phyloP scores from a whole-genome alignment of 2,797 vertebrate species.

The Syndactyla subalaris region DNA sequence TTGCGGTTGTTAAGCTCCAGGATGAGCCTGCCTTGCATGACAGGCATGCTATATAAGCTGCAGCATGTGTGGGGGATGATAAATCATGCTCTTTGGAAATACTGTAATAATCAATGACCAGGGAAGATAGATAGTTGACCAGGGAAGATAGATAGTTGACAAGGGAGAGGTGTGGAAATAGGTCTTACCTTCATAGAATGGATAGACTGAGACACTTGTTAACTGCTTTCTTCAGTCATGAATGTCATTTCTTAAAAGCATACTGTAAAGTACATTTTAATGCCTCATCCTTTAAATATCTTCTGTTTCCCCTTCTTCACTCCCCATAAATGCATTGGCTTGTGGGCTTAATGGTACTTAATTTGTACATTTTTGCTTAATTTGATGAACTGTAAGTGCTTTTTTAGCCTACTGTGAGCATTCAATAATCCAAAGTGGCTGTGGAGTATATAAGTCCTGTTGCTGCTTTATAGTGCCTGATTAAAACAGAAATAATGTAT shows the following conservation, averaged over 20 bases:
- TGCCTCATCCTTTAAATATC: constrained; percentile 2
- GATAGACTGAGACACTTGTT: background rate
- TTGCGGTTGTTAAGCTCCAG: background rate
- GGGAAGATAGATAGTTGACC: background rate
- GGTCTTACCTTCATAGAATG: background rate
- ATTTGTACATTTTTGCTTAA: constrained; percentile 62
- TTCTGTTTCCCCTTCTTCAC: constrained; percentile 1
- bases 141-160: background rate
- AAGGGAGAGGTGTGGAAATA: background rate
- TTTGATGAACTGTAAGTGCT: constrained; percentile 65
- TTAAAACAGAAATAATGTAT: constrained; percentile 50
- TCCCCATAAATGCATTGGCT: constrained; percentile 35
- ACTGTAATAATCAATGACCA: background rate
- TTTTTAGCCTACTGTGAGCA: constrained; percentile 41
- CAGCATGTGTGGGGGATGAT: background rate
- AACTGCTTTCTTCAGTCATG: constrained; percentile 22
- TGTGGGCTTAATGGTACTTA: constrained; percentile 43
- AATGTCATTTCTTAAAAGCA: constrained; percentile 33
- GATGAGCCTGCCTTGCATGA: background rate
- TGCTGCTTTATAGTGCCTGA: constrained; percentile 51
- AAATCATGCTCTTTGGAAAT: background rate
- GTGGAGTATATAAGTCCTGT: constrained; percentile 47
- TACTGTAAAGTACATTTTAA: constrained; percentile 7
- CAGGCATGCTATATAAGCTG: background rate
- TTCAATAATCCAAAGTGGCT: constrained; percentile 59